Conservation (phyloP, 2,888 invertebrate genomes). For the Abrostola tripartita region DNA sequence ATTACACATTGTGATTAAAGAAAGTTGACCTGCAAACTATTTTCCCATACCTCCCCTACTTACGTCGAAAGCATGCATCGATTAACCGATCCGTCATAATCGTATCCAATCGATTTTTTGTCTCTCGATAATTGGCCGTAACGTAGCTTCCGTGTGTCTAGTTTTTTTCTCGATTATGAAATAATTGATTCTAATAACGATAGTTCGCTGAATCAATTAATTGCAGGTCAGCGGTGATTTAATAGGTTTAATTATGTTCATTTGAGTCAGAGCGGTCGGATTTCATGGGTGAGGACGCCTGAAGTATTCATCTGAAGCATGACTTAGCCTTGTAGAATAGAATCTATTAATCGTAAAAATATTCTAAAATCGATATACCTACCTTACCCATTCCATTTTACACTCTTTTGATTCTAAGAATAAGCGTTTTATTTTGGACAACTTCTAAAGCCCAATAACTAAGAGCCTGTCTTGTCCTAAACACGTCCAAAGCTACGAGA, state of each 20-base stretch:
- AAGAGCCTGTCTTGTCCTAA: too few species aligned
- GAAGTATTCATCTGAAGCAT: slow-evolving; percentile 3
- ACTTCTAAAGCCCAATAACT: too few species aligned
- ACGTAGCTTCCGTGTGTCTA: slow-evolving; percentile 79
- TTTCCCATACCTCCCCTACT: slow-evolving; percentile 77
- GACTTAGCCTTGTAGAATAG: neutral
- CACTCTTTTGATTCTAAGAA: too few species aligned
- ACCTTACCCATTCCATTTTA: too few species aligned
- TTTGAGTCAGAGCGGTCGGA: slow-evolving; percentile 21
- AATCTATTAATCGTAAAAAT: neutral
- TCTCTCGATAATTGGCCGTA: slow-evolving; percentile 70
- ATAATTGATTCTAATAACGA: slow-evolving; percentile 75
- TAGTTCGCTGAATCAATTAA: slow-evolving; percentile 77
- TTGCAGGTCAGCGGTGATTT: slow-evolving; percentile 66
- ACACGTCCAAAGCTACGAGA: neutral
- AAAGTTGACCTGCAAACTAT: slow-evolving; percentile 75
- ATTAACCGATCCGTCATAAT: slow-evolving; percentile 78
- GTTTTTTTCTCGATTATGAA: slow-evolving; percentile 73
- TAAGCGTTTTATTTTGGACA: too few species aligned
- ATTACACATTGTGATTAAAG: slow-evolving; percentile 64
- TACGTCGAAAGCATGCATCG: slow-evolving; percentile 68
- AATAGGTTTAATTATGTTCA: slow-evolving; percentile 50
- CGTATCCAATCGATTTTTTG: slow-evolving; percentile 70
- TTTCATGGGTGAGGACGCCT: slow-evolving; percentile 28
- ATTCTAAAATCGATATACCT: too few species aligned